Percentiles rank a stretch among this genome's conserved stretches.
phyloP scores from a whole-genome alignment of 2,797 vertebrate species.

The Sebastiscus albofasciatus region DNA sequence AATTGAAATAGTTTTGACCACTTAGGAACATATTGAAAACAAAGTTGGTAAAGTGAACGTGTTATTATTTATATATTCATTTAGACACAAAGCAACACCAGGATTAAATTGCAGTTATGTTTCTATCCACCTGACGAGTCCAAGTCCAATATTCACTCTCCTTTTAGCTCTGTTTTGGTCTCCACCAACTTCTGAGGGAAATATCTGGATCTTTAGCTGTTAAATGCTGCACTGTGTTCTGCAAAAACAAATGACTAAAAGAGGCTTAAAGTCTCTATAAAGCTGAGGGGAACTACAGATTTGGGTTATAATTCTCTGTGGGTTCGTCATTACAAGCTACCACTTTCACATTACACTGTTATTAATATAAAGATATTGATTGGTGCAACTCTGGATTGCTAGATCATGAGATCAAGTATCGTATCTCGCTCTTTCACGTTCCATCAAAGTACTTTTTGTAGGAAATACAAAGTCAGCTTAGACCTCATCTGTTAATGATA shows the following conservation, averaged over 20 bases:
- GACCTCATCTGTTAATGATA: background rate
- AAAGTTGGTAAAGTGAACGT: background rate
- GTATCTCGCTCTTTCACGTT: background rate
- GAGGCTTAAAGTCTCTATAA: background rate
- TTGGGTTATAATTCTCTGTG: background rate
- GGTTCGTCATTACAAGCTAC: background rate
- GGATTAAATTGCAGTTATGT: too few species aligned
- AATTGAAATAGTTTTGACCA: background rate
- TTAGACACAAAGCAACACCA: background rate
- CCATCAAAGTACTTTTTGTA: background rate
- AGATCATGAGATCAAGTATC: background rate
- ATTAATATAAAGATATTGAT: background rate
- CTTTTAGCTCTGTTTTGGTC: too few species aligned
- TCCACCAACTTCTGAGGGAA: too few species aligned
- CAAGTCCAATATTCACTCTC: too few species aligned
- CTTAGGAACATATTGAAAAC: background rate
- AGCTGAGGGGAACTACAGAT: background rate
- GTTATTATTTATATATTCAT: background rate
- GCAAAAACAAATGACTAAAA: background rate
- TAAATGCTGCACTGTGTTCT: background rate
- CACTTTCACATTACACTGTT: background rate
- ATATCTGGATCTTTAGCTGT: too few species aligned
- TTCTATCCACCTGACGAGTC: too few species aligned
- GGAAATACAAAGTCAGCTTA: background rate
- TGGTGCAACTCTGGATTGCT: background rate